Evolutionary conservation across 2,888 invertebrate genomes (phyloP).

Genomic region (Drymonia ruficornis): DNA sequence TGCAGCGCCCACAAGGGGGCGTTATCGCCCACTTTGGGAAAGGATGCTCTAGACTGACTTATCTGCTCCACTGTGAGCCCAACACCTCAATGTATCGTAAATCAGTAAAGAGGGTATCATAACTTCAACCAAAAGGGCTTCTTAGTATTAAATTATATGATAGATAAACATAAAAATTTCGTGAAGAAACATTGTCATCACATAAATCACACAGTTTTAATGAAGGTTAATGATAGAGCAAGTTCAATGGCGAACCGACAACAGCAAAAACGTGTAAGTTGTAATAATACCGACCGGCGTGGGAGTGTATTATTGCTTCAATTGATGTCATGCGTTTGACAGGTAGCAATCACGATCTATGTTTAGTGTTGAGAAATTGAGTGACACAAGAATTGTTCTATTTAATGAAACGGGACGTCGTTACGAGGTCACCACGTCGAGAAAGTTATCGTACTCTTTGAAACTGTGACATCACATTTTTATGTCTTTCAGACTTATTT

Average conservation of each 20-base stretch:
- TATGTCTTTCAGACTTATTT: neutral
- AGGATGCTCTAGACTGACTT: too few species aligned
- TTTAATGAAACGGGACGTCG: neutral
- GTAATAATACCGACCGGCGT: neutral
- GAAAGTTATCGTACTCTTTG: neutral
- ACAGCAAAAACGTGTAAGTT: slow-evolving; percentile 1
- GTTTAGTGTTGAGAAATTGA: neutral
- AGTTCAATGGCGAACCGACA: slow-evolving; percentile 1
- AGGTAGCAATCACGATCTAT: neutral
- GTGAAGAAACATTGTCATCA: neutral
- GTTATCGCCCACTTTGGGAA: too few species aligned
- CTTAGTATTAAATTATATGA: too few species aligned
- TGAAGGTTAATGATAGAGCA: neutral
- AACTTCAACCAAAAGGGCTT: too few species aligned
- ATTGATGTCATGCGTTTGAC: neutral
- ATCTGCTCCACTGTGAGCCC: too few species aligned
- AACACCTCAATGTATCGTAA: too few species aligned
- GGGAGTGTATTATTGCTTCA: neutral
- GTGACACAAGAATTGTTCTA: neutral
- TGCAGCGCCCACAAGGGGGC: too few species aligned
- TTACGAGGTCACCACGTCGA: neutral
- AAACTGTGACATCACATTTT: neutral
- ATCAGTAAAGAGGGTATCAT: too few species aligned
- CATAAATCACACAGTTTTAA: neutral
- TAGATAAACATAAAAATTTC: too few species aligned